Percentiles rank a stretch among this genome's conserved stretches.
Evolutionary conservation across 2,888 invertebrate species (phyloP).

Genomic region (Stenchaetothrips biformis): DNA sequence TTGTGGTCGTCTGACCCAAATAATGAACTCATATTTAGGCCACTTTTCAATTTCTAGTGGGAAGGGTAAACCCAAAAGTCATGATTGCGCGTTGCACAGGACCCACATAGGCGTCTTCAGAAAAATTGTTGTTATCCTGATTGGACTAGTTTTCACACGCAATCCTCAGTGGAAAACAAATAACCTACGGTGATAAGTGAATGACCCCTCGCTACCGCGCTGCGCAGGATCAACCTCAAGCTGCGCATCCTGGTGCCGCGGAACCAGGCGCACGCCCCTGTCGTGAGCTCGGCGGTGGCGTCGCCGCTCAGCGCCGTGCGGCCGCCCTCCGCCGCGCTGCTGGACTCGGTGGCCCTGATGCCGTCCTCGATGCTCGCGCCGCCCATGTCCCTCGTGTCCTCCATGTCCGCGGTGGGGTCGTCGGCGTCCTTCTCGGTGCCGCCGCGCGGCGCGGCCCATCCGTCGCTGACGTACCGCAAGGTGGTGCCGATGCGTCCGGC

Average conservation of each 20-base stretch:
- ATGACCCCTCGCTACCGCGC: too few relatives aligned
- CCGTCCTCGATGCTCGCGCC: not conserved
- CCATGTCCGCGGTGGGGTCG: not conserved
- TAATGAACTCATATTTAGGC: too few relatives aligned
- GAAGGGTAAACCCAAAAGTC: too few relatives aligned
- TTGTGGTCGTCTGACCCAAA: too few relatives aligned
- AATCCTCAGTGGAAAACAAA: too few relatives aligned
- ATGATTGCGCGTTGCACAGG: too few relatives aligned
- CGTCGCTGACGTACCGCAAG: not conserved
- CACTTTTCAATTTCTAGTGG: too few relatives aligned
- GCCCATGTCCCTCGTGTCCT: slow-evolving; percentile 2
- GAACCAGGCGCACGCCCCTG: not conserved
- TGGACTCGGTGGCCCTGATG: slow-evolving; percentile 2
- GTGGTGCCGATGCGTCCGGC: not conserved
- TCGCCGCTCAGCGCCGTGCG: not conserved
- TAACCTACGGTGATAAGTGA: too few relatives aligned
- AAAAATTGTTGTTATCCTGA: too few relatives aligned
- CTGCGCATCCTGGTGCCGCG: slow-evolving; percentile 12
- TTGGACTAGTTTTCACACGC: too few relatives aligned
- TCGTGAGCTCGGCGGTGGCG: not conserved
- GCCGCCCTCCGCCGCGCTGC: not conserved
- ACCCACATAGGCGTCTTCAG: too few relatives aligned
- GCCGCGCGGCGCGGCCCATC: not conserved
- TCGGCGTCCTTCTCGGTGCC: not conserved
- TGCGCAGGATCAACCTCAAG: slow-evolving; percentile 3